Conservation (phyloP, 2,113 vertebrate genomes). For the Morone chrysops region DNA sequence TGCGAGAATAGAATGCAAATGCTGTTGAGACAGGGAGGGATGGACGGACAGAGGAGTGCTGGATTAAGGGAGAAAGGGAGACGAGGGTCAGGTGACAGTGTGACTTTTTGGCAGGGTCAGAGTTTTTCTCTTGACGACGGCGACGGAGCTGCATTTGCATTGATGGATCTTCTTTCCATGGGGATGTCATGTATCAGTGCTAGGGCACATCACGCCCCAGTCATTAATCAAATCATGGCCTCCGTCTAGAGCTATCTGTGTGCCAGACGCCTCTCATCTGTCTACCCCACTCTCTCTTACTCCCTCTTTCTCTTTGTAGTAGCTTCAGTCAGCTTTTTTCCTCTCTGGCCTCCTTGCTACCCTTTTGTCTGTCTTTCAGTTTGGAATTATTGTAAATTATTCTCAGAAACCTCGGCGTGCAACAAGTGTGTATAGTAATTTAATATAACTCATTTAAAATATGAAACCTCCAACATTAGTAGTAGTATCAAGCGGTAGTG, state of each 20-base stretch:
- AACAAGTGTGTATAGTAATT: no score
- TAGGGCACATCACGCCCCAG: slow-evolving; percentile 74
- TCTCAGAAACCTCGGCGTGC: not conserved
- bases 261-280: slow-evolving; percentile 63
- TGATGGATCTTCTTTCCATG: slow-evolving; percentile 85
- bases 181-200: slow-evolving; percentile 81
- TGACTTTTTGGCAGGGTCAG: slow-evolving; percentile 72
- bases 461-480: not conserved
- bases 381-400: not conserved
- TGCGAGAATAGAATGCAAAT: slow-evolving; percentile 84
- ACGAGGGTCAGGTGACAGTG: slow-evolving; percentile 79
- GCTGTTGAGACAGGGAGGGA: slow-evolving; percentile 69
- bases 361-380: not conserved
- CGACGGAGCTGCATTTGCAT: slow-evolving; percentile 82
- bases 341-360: not conserved
- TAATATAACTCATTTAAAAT: not conserved
- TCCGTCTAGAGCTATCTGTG: slow-evolving; percentile 59
- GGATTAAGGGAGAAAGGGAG: slow-evolving; percentile 69
- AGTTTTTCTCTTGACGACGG: slow-evolving; percentile 71
- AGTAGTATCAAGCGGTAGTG: not conserved
- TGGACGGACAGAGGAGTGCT: slow-evolving; percentile 49
- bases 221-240: slow-evolving; percentile 86
- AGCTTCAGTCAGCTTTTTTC: not conserved
- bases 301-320: slow-evolving; percentile 24
- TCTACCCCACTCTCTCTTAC: slow-evolving; percentile 21